These are phyloP conservation scores for Ibidorhyncha struthersii DNA, from an alignment of 2,113 vertebrate genomes.

Conservation along the genomic window DNA sequence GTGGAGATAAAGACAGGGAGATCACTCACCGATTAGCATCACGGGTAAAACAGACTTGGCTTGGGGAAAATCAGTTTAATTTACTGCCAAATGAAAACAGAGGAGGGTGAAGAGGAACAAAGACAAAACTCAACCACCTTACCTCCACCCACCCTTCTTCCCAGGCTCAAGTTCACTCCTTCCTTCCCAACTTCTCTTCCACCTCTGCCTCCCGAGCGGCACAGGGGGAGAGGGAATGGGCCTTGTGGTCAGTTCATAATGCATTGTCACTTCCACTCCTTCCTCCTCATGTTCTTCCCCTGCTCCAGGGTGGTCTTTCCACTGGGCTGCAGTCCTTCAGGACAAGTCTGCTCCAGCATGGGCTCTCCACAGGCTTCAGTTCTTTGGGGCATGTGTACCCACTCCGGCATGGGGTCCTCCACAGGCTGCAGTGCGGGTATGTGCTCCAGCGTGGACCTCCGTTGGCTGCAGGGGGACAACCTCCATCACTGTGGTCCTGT, in stretches of 20 bases:
- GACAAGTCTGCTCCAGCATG: fast-evolving
- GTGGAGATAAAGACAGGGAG: background rate
- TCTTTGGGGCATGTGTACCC: background rate
- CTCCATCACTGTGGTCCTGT: background rate
- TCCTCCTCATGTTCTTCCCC: background rate
- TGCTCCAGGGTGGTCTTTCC: background rate
- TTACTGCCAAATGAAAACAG: background rate
- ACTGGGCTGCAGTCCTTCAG: background rate
- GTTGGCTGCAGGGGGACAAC: background rate
- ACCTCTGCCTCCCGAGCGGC: fast-evolving
- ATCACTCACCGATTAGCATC: background rate
- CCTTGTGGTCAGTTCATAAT: fast-evolving
- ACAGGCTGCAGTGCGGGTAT: background rate
- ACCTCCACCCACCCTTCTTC: background rate
- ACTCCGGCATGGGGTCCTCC: background rate
- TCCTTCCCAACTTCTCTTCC: background rate
- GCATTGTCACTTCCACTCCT: background rate
- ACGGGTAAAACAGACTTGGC: background rate
- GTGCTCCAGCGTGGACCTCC: background rate
- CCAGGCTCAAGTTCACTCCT: background rate
- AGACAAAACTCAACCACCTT: background rate
- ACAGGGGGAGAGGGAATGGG: no score
- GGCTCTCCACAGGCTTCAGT: no score
- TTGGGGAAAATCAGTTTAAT: background rate
- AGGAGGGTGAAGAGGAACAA: background rate